Evolutionary conservation across 2,888 invertebrate species (phyloP), one percentile per base, ranked within the genome.

Genomic region (Chymomyza amoena): DNA sequence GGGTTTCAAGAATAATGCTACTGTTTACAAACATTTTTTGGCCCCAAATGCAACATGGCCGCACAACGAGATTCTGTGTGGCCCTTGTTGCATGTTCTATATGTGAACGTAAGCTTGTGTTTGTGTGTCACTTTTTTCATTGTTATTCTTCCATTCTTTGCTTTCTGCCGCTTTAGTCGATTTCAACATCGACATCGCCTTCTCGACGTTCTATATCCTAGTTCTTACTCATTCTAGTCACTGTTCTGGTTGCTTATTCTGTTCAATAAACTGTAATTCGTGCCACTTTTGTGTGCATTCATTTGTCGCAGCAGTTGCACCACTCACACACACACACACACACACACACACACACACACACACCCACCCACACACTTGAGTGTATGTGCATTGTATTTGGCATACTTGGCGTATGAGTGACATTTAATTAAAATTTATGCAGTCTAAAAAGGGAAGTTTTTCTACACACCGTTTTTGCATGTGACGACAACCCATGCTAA

Each of bases 361-460:
- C 66, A 65, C 60, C 61, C 67, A 64, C 65, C 62, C 64, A 70
- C 75, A 68, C 70, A 62, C 54, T 32, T 59, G 65, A 13, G 15
- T 56, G 64, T 56, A 16, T 64, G 39, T 64, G n/a, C 68, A 70
- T 76, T 86, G 85, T 72, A 67, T 77, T 73, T 88, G 87, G 87
- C 89, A 83, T 82, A 79, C 80, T 77, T 90, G 89, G 87, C 90
- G 89, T 90, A 90, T 90, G 89, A 89, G 89, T 89, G 89, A 90
- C 89, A 90, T 90, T 90, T 89, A 89, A 89, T 89, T 89, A 89
- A 89, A 89, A 90, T 90, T 90, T 89, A 90, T 89, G 89, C 80
- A 89, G 85, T 88, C 79, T 78, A 73, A 88, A 78, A 57, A 25
- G 57, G 77, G 79, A 75, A 83, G 69, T 61, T 68, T 50, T 61